These are phyloP conservation scores for Anaspis maculata DNA, from an alignment of 2,888 invertebrate species.

Conservation along the genomic window DNA sequence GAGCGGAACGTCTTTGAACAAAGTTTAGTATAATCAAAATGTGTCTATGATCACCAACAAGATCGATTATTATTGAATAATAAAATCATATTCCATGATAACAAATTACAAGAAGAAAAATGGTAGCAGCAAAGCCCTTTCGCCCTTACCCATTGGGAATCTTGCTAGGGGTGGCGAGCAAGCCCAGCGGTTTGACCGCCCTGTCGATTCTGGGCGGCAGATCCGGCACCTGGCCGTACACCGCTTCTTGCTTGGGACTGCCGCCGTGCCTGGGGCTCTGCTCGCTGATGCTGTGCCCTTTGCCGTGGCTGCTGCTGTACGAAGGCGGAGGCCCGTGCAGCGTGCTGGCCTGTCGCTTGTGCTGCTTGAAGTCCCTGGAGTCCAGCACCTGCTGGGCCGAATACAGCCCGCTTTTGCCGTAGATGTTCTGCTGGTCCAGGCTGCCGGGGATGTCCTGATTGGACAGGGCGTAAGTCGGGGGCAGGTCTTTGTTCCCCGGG, in stretches of 20 bases:
- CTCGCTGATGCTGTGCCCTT: constrained; percentile 33
- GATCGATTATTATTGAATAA: too few relatives aligned
- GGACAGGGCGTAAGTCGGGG: constrained; percentile 30
- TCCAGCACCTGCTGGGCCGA: constrained; percentile 17
- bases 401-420: constrained; percentile 25
- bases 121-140: background rate
- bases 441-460: constrained; percentile 32
- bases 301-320: constrained; percentile 26
- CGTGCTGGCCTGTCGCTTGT: constrained; percentile 38
- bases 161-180: constrained; percentile 37
- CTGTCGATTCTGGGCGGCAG: constrained; percentile 77
- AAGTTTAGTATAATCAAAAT: too few relatives aligned
- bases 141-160: constrained; percentile 30
- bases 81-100: too few relatives aligned
- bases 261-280: constrained; percentile 24
- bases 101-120: background rate
- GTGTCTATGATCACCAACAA: too few relatives aligned
- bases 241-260: constrained; percentile 28
- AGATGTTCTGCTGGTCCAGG: constrained; percentile 26
- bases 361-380: constrained; percentile 25
- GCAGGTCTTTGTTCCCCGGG: constrained; percentile 29
- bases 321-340: constrained; percentile 34
- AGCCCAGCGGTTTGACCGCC: constrained; percentile 64
- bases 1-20: constrained; percentile 48
- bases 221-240: constrained; percentile 55